These are phyloP conservation scores for Idaea straminata DNA, from an alignment of 2,888 invertebrate genomes.

Conservation along the genomic window DNA sequence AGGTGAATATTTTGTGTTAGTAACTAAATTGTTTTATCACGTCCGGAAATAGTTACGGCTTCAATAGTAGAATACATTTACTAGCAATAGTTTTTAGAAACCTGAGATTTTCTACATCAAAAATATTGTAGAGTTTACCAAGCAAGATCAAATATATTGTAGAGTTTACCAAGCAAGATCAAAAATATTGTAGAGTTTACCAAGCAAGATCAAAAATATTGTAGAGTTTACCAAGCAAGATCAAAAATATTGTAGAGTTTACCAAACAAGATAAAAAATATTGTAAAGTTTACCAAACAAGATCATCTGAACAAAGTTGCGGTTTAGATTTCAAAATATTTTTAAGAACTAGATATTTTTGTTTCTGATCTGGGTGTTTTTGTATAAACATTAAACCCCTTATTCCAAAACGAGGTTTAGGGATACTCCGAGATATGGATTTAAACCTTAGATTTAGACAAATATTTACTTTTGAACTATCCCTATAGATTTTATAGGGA, in stretches of 20 bases:
- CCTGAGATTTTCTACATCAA: background rate
- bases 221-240: background rate
- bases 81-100: background rate
- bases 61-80: background rate
- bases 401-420: too few species aligned
- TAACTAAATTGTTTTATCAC: background rate
- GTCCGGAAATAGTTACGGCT: background rate
- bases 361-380: too few species aligned
- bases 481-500: too few species aligned
- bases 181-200: background rate
- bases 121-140: background rate
- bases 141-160: background rate
- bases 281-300: background rate
- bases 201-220: background rate
- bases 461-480: too few species aligned
- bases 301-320: too few species aligned
- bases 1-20: background rate
- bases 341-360: background rate
- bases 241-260: background rate
- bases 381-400: too few species aligned
- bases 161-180: background rate
- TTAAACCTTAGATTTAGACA: too few species aligned
- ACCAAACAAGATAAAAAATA: background rate
- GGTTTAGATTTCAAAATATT: background rate
- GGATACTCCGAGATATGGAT: too few species aligned